Conservation (phyloP, 2,113 vertebrate genomes). For the Calidris pugnax region DNA sequence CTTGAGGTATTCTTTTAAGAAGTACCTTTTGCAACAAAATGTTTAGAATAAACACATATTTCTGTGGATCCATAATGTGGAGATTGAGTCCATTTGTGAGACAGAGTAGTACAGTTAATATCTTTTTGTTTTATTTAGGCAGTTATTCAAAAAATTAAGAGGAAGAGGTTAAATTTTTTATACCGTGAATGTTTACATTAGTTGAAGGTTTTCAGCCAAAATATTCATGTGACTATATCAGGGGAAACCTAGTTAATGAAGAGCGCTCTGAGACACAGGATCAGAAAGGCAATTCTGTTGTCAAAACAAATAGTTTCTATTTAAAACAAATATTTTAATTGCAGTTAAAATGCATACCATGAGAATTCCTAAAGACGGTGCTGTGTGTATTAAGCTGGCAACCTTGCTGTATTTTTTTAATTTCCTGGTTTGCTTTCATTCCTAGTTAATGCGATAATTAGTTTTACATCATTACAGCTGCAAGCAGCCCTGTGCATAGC, state of each 20-base stretch:
- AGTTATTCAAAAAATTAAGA: background rate
- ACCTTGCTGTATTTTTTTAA: background rate
- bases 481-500: background rate
- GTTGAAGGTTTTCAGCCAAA: background rate
- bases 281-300: conserved; percentile 4
- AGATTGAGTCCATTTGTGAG: background rate
- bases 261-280: background rate
- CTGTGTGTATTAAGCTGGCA: background rate
- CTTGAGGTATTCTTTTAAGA: background rate
- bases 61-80: background rate
- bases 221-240: background rate
- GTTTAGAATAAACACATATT: background rate
- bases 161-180: background rate
- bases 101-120: background rate
- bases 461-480: background rate
- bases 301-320: background rate
- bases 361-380: background rate
- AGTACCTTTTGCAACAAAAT: background rate
- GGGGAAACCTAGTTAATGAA: background rate
- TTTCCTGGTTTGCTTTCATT: conserved; percentile 26
- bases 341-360: background rate
- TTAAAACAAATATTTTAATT: background rate
- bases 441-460: background rate
- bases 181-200: background rate
- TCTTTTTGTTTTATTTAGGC: background rate